Base-by-base conservation (phyloP, 2,888 invertebrate species). In the Drosophila phalerata region DNA sequence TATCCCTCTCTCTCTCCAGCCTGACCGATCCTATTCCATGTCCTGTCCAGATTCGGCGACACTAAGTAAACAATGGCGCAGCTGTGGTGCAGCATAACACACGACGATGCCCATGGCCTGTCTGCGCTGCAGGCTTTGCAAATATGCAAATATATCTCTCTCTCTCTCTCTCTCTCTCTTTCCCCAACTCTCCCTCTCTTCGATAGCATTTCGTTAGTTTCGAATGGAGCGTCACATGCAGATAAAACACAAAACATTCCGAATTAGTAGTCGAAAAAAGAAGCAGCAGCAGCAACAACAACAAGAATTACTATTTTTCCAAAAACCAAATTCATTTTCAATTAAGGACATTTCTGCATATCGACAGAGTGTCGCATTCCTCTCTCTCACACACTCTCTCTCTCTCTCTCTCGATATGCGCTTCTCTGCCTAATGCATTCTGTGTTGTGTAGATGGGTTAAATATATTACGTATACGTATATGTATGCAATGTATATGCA, bases 291-390 rank as follows among this genome's bases (percentile, higher is more conserved):
- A 40, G 17, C 10, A 17, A 47, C 72, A 68, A 48, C 19, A 60
- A 48, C 58, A 52, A 52, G 61, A 81, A 62, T 32, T 52, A 67
- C 43, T 55, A 70, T 72, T 73, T 67, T 69, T 62, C 58, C 48
- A 73, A 77, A 88, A 88, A 90, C 83, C 85, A 89, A 91, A 90
- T 90, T 90, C 84, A 81, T 90, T 90, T 91, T 90, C 90, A 91
- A 90, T 90, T 91, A 90, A 91, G 91, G 85, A 85, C 84, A 86
- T 84, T 86, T 88, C 84, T 66, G 67, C 86, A 84, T 86, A 85
- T 85, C 84, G 86, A 86, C 87, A 86, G 78, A 69, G 61, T 73
- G 72, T 34, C 10, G 10, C 5, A 28, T 5, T 13, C 11, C 17
- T 9, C 15, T 6, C n/a, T n/a, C n/a, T 5, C 42, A 5, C 25